A percentile compares a stretch with the other conserved stretches of the same genome.
These are phyloP conservation scores for Scarus forsteni DNA, from an alignment of 2,797 vertebrate genomes.

Conservation along the genomic window DNA sequence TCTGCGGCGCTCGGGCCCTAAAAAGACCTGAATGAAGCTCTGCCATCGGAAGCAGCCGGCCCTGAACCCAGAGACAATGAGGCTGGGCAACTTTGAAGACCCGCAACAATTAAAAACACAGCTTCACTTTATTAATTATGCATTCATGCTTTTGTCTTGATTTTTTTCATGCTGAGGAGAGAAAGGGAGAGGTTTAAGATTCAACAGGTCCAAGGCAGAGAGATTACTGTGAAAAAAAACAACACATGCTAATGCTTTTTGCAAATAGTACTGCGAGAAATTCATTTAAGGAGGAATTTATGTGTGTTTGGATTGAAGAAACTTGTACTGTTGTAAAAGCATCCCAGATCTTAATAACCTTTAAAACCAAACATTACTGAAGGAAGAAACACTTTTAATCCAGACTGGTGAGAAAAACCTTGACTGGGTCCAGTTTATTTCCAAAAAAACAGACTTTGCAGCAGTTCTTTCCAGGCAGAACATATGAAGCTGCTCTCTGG, in stretches of 20 bases:
- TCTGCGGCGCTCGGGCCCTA: constrained; percentile 66
- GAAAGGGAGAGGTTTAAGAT: constrained; percentile 49
- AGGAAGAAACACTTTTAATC: too few species aligned
- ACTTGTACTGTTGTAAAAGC: too few species aligned
- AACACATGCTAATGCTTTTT: constrained; percentile 41
- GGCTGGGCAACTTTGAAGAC: constrained; percentile 79
- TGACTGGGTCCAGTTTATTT: constrained; percentile 18
- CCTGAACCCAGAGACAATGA: constrained; percentile 78
- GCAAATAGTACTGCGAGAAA: constrained; percentile 34
- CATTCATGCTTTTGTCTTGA: constrained; percentile 75
- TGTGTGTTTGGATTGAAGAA: constrained; percentile 8
- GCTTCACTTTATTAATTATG: constrained; percentile 82
- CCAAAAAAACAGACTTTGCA: constrained; percentile 40
- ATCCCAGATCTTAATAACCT: too few species aligned
- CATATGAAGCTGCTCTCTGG: constrained; percentile 74
- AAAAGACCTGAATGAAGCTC: constrained; percentile 77
- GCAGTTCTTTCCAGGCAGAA: constrained; percentile 48
- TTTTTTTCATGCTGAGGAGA: constrained; percentile 21
- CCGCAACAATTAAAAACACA: constrained; percentile 80
- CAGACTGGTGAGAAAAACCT: too few species aligned
- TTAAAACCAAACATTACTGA: too few species aligned
- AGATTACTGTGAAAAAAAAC: constrained; percentile 59
- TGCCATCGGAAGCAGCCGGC: constrained; percentile 82
- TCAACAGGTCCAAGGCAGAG: constrained; percentile 61
- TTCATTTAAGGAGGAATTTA: constrained; percentile 18